Conservation (phyloP, 1,140 invertebrate species). For the Dreissena rostriformis region DNA sequence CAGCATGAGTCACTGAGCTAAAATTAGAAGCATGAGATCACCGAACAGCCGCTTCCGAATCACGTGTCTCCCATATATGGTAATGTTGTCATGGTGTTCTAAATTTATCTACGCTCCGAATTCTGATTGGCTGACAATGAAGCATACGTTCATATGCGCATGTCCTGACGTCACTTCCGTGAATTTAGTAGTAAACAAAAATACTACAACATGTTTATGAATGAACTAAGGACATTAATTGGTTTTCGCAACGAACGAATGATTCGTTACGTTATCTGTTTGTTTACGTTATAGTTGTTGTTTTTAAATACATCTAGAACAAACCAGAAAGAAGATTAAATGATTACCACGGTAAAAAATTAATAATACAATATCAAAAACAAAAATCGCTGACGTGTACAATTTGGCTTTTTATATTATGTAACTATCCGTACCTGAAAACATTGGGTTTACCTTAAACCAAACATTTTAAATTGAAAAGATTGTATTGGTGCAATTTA, state of each 20-base stretch:
- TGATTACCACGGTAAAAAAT: not conserved
- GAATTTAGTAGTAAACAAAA: constrained; percentile 40
- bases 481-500: no score
- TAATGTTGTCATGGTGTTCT: constrained; percentile 44
- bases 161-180: constrained; percentile 22
- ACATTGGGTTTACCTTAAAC: no score
- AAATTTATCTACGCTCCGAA: constrained; percentile 13
- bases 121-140: constrained; percentile 24
- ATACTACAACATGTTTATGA: constrained; percentile 50
- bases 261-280: not conserved
- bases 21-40: constrained; percentile 54
- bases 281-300: no score
- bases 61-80: constrained; percentile 57
- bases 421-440: no score
- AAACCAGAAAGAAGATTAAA: not conserved
- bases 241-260: not conserved
- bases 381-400: not conserved
- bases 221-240: constrained; percentile 24
- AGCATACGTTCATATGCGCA: constrained; percentile 18
- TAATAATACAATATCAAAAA: not conserved
- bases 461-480: no score
- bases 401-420: not conserved
- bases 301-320: not conserved
- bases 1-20: constrained; percentile 48
- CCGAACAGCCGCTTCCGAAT: not conserved